These are phyloP conservation scores for Phaethon lepturus DNA, from an alignment of 2,113 vertebrate genomes.

Conservation along the genomic window DNA sequence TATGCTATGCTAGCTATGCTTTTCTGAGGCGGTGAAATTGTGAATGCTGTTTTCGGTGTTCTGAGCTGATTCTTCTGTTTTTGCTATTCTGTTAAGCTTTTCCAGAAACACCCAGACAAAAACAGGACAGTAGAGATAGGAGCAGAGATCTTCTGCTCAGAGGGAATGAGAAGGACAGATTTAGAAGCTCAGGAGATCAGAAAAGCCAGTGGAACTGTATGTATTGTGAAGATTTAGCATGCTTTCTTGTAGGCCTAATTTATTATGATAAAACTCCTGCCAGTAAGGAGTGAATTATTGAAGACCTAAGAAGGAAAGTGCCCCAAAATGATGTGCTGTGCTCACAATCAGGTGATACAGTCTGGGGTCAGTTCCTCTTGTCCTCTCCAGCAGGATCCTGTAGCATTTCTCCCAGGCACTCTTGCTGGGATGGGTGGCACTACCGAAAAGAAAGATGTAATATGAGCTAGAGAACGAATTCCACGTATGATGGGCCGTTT, in stretches of 20 bases:
- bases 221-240: background rate
- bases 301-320: background rate
- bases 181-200: background rate
- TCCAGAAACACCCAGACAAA: background rate
- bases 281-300: background rate
- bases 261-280: background rate
- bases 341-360: background rate
- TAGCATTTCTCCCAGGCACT: background rate
- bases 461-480: background rate
- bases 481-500: rapidly evolving
- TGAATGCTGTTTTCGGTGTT: background rate
- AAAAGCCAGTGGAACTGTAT: background rate
- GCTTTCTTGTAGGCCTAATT: background rate
- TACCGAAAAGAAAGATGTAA: background rate
- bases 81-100: background rate
- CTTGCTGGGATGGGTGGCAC: background rate
- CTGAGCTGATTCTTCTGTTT: background rate
- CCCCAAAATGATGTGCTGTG: background rate
- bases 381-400: background rate
- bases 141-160: background rate
- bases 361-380: background rate
- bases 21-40: background rate
- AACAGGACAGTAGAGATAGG: background rate
- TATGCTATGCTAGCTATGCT: background rate
- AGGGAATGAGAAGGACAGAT: background rate